Evolutionary conservation across 23 tunicate species (phyloP), one percentile per base, ranked within the genome.

Genomic region (Diplosoma virens): DNA sequence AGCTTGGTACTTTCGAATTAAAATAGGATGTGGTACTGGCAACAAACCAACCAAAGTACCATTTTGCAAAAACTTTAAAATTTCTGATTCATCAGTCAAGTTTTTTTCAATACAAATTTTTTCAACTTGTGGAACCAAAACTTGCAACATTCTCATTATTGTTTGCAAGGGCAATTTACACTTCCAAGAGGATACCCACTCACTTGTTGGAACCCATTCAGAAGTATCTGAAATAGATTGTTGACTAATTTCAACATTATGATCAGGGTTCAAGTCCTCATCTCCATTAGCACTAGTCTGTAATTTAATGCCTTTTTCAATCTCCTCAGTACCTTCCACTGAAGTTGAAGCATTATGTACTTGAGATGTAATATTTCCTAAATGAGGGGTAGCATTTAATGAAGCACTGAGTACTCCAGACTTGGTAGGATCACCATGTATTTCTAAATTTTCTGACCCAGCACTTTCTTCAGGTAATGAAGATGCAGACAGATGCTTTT

Each of bases 21-120:
- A 63, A 33, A 94, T 94, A 2, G 99, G 99, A 69, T 94, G 99
- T 9, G 99, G 99, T 1, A 94, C 99, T 6, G 99, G 99, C 6
- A 94, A 79, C 61, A 94, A 56, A 9, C 99, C 99, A 48, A 94
- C 99, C 63, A 94, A 64, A 32, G 99, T 94, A 18, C 99, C 99
- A 58, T 87, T 84, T 67, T 94, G 95, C 18, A 94, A 73, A 79
- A 94, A 94, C 73, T 94, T 94, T 2, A 94, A 50, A 33, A 94
- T 94, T 79, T 94, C 99, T 9, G 87, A 68, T 67, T 94, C 99
- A 47, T 94, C 99, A 7, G 99, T 82, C 3, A 94, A 82, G 52
- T 94, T 88, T 66, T 94, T 94, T 50, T 94, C 99, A 60, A 94
- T 88, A 91, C 99, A 94, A 58, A 94, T 94, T 54, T 94, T 94